Evolutionary conservation across 2,113 vertebrate species (phyloP).

Genomic region (Callocephalon fimbriatum): DNA sequence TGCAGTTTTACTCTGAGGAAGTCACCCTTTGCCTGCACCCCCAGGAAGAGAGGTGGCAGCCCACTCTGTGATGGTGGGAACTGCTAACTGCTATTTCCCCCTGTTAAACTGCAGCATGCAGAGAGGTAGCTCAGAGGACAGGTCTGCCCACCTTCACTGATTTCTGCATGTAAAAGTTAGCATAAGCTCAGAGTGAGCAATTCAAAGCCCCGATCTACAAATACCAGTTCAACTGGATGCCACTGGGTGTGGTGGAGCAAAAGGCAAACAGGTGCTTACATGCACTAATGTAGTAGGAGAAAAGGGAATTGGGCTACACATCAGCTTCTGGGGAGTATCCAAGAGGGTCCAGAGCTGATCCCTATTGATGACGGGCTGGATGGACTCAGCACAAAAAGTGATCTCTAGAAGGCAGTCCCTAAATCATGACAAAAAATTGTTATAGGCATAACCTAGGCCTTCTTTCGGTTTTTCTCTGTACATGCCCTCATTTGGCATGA

Average conservation of each 20-base stretch:
- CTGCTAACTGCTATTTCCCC: not conserved
- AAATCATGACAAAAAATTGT: not conserved
- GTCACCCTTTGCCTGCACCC: fast-evolving
- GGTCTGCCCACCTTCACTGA: not conserved
- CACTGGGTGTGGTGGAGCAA: not conserved
- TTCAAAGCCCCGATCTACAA: not conserved
- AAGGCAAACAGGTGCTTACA: not conserved
- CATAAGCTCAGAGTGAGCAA: not conserved
- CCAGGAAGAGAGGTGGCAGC: fast-evolving
- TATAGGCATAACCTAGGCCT: not conserved
- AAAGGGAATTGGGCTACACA: not conserved
- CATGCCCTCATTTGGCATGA: not conserved
- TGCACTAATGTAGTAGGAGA: not conserved
- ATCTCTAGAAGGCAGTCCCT: not conserved
- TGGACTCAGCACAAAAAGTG: fast-evolving
- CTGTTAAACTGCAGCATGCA: not conserved
- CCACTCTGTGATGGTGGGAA: fast-evolving
- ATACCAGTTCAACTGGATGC: not conserved
- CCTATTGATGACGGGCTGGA: not conserved
- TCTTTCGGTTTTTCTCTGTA: not conserved
- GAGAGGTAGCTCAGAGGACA: not conserved
- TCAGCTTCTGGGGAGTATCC: not conserved
- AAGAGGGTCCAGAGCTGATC: not conserved
- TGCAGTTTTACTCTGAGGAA: fast-evolving
- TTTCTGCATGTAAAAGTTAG: not conserved